Evolutionary conservation across 2,113 vertebrate genomes (phyloP).

Genomic region (Ictidomys tridecemlineatus): DNA sequence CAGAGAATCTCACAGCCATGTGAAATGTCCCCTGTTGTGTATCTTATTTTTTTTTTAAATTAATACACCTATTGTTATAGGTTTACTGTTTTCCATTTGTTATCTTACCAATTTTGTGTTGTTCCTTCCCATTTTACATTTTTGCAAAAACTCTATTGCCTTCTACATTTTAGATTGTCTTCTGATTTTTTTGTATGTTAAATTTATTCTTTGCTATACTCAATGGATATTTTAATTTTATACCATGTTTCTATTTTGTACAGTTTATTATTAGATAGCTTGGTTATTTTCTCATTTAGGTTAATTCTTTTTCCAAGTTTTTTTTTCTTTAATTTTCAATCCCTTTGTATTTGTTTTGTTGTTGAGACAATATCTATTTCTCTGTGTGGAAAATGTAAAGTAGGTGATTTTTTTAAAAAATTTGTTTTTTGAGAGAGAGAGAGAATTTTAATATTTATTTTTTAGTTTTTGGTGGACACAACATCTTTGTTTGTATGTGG

Average conservation of each 20-base stretch:
- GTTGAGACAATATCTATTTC: not conserved
- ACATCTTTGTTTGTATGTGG: no score
- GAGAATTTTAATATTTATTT: no score
- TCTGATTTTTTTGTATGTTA: no score
- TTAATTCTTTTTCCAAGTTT: not conserved
- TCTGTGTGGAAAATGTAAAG: not conserved
- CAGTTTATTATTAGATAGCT: not conserved
- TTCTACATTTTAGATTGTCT: no score
- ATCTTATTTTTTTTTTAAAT: not conserved
- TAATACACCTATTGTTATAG: not conserved
- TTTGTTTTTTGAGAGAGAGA: no score
- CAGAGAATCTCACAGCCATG: not conserved
- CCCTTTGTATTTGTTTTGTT: not conserved
- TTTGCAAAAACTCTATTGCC: no score
- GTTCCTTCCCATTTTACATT: no score
- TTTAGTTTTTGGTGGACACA: no score
- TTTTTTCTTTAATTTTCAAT: not conserved
- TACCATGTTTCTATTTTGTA: no score
- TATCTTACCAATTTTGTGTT: not conserved
- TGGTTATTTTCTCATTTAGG: not conserved
- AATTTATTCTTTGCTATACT: no score
- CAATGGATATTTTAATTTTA: no score
- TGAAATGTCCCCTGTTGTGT: not conserved
- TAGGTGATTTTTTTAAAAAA: not conserved
- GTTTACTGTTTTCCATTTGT: not conserved